A percentile compares a stretch with the other conserved stretches of the same genome.
Conservation (phyloP, 1,140 invertebrate genomes). For the Telenomus remus region DNA sequence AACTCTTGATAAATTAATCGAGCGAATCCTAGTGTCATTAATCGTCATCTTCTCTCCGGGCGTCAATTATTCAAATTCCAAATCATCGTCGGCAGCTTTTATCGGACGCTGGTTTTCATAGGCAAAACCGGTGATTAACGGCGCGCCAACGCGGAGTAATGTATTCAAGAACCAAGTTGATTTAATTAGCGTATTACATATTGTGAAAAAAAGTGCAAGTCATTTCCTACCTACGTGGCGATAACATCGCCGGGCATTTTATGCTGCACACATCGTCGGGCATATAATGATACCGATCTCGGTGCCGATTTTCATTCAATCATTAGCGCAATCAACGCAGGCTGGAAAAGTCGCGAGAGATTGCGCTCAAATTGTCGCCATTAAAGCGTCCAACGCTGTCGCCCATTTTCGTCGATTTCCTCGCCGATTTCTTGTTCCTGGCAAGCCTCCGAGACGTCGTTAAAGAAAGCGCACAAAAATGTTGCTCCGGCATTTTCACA, state of each 20-base stretch:
- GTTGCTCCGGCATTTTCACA: background rate
- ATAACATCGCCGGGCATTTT: slow-evolving; percentile 55
- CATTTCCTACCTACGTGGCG: slow-evolving; percentile 46
- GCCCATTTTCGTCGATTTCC: slow-evolving; percentile 35
- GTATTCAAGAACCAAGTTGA: slow-evolving; percentile 45
- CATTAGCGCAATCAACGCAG: slow-evolving; percentile 50
- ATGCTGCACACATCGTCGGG: slow-evolving; percentile 45
- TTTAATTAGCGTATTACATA: slow-evolving; percentile 58
- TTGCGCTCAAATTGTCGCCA: slow-evolving; percentile 47
- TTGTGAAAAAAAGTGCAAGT: slow-evolving; percentile 39
- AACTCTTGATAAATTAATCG: slow-evolving; percentile 43
- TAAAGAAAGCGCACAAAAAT: slow-evolving; percentile 2
- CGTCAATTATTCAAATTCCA: slow-evolving; percentile 38
- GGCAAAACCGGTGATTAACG: slow-evolving; percentile 17
- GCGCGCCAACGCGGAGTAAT: slow-evolving; percentile 22
- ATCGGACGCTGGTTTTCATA: background rate
- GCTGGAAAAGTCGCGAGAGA: slow-evolving; percentile 45
- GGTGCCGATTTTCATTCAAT: slow-evolving; percentile 53
- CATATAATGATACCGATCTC: slow-evolving; percentile 38
- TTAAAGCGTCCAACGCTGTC: slow-evolving; percentile 35
- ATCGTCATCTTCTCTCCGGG: background rate
- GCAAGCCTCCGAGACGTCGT: background rate
- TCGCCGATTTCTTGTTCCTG: slow-evolving; percentile 40
- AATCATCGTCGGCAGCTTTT: slow-evolving; percentile 26
- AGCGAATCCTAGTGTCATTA: slow-evolving; percentile 1